Base-by-base conservation (phyloP, 2,888 invertebrate species). In the Eudemis profundana region DNA sequence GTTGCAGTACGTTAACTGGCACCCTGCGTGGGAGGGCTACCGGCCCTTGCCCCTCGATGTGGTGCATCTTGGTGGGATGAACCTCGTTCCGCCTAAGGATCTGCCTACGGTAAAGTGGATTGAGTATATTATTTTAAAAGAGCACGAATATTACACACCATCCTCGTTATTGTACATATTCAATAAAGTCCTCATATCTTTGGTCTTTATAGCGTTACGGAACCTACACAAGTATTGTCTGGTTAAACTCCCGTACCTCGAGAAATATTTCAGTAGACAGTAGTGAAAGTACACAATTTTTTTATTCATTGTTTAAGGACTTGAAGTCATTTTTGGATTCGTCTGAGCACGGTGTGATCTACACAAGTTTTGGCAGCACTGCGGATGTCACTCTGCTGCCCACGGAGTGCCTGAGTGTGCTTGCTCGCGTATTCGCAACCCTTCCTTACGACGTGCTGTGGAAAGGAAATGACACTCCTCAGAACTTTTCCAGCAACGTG, bases 281-380 rank as follows among this genome's bases (percentile, higher is more conserved):
- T n/a, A n/a, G n/a, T n/a, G n/a, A 23, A 23, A 4, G 23, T 5
- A 23, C 23, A 4, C 3, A 23, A 23, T 23, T 4, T 23, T 3
- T 23, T 23, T 3, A 4, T 4, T 3, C 23, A 23, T 33, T 78
- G 75, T 8, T 68, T n/a, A n/a, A 87, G 63, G 63, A 63, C 4
- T 36, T 67, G 2, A 29, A 54, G 10, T 14, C 17, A 8, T 60
- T 53, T 5, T 7, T 67, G 36, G 63, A 67, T 29, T 40, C 21
- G 8, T 63, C 47, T 0, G 12, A 8, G 4, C 10, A 33, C 60
- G 67, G 67, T 15, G 67, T 81, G 0, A 78, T 84, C 2, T 82
- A 84, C 36, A 66, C 80, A 2, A 85, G 85, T 68, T 82, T 84
- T 40, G 85, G 86, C 0, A 82, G 82, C 23, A 80, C 80, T 51